Evolutionary conservation across 2,888 invertebrate genomes (phyloP), one percentile per base, ranked within the genome.

Genomic region (Amaurobius ferox): DNA sequence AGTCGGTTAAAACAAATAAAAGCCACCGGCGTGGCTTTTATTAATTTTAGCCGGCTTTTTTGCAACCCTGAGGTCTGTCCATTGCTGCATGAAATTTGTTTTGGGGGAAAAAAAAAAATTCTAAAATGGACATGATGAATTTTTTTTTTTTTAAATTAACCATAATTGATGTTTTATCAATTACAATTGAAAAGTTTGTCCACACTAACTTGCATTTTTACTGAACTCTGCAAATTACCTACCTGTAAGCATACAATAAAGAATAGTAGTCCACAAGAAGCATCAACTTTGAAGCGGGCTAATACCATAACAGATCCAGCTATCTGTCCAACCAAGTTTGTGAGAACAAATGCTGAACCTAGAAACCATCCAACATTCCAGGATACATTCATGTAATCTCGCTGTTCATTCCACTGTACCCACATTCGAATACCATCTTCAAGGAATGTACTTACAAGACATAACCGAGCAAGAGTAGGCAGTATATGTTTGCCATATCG

Each of bases 341-440:
- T 92, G 87, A 99, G 93, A 87, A 99, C 99, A 92, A 99, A 99
- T 89, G 98, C 89, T 19, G 97, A 97, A 71, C 98, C 98, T 87
- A 99, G 92, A 92, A 99, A 95, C 90, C 95, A 95, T 64, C 99
- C 99, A 93, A 98, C 98, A 66, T 96, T 95, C 99, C 98, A 99
- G 16, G 97, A 96, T 93, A 96, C 95, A 91, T 98, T 95, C 97
- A 99, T 98, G 92, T 98, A 99, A 91, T 98, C 98, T 62, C 97
- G 93, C 92, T 98, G 98, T 91, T 99, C 98, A 77, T 94, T 94
- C 98, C 98, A 99, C 92, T 99, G 99, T 91, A 97, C 96, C 95
- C 98, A 99, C 99, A 99, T 99, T 87, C 99, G 94, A 86, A 99
- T 94, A 0, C 99, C 99, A 93, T 99, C 99, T 93, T 99, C 99